Evolutionary conservation across 2,888 invertebrate genomes (phyloP).

Genomic region (Leptinotarsa peninsularis): DNA sequence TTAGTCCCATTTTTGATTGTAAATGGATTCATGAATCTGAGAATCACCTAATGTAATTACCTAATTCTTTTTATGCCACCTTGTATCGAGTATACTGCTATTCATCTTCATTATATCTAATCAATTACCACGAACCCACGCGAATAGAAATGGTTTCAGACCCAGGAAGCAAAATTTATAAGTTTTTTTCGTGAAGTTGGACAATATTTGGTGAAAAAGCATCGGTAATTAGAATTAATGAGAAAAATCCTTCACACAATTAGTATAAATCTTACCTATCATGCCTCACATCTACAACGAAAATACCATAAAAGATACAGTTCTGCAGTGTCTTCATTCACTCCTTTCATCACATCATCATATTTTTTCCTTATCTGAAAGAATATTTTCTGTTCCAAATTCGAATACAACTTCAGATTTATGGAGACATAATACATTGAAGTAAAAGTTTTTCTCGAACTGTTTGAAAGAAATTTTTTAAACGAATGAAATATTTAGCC

Average conservation of each 20-base stretch:
- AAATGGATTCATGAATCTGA: too few relatives aligned
- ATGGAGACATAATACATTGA: too few relatives aligned
- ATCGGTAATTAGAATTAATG: conserved; percentile 12
- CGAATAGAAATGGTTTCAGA: conserved; percentile 10
- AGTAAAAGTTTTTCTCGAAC: too few relatives aligned
- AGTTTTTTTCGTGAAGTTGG: conserved; percentile 13
- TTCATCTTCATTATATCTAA: conserved; percentile 18
- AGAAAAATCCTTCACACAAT: not conserved
- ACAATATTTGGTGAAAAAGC: not conserved
- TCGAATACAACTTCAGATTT: too few relatives aligned
- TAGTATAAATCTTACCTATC: not conserved
- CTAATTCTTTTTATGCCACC: not conserved
- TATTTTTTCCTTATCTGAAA: too few relatives aligned
- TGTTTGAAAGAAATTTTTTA: too few relatives aligned
- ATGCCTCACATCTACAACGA: not conserved
- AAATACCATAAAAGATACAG: not conserved
- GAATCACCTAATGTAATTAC: too few relatives aligned
- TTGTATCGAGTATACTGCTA: not conserved
- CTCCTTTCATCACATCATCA: not conserved
- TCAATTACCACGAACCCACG: not conserved
- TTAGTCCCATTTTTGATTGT: too few relatives aligned
- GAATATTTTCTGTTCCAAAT: too few relatives aligned
- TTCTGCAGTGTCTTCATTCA: not conserved
- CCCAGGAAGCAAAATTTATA: not conserved
- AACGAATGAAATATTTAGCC: too few relatives aligned